Percentiles rank a stretch among this genome's conserved stretches.
Evolutionary conservation across 2,888 invertebrate species (phyloP).

Genomic region (Melinaea menophilus): DNA sequence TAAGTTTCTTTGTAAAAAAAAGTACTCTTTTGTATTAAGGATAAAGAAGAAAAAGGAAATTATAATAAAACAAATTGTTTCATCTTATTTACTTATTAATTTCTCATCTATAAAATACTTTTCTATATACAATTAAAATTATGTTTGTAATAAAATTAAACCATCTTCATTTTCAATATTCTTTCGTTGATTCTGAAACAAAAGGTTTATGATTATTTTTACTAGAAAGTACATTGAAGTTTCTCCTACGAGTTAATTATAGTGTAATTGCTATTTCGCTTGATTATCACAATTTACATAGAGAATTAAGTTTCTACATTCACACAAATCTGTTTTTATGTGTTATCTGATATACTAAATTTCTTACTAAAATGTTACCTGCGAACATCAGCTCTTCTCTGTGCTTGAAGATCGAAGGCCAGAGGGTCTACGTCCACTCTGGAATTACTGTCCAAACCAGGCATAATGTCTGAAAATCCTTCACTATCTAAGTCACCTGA

Average conservation of each 20-base stretch:
- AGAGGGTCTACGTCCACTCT: constrained; percentile 52
- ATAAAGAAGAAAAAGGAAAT: too few species aligned
- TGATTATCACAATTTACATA: too few species aligned
- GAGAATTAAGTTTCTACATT: too few species aligned
- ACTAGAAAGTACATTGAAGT: background rate
- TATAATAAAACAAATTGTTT: too few species aligned
- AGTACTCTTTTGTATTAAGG: too few species aligned
- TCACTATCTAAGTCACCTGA: constrained; percentile 46
- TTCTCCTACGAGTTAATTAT: too few species aligned
- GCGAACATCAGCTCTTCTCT: constrained; percentile 46
- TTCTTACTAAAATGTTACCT: constrained; percentile 38
- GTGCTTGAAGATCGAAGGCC: constrained; percentile 50
- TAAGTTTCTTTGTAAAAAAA: too few species aligned
- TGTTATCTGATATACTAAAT: background rate
- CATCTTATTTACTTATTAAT: too few species aligned
- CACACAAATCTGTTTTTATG: too few species aligned
- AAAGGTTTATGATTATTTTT: constrained; percentile 2
- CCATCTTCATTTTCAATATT: constrained; percentile 29
- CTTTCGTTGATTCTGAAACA: constrained; percentile 35
- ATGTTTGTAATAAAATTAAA: constrained; percentile 5
- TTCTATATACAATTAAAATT: constrained; percentile 12
- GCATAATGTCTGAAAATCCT: constrained; percentile 54
- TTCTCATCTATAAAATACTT: constrained; percentile 10
- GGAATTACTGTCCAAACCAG: constrained; percentile 57
- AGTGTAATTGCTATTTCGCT: too few species aligned